Evolutionary conservation across 2,797 vertebrate species (phyloP).

Genomic region (Rhyacichthys aspro): DNA sequence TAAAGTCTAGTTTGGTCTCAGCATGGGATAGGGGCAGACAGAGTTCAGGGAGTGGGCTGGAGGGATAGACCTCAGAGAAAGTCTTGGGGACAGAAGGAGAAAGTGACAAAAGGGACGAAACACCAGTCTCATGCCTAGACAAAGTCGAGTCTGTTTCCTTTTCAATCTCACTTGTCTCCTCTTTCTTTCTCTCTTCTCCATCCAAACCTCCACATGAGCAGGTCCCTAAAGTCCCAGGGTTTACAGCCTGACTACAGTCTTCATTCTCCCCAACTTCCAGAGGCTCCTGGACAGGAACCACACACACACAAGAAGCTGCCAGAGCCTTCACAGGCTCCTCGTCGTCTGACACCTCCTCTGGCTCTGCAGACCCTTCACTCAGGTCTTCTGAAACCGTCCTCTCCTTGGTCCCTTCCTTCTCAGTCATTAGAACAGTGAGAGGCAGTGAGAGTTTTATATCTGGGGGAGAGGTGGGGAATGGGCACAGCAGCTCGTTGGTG

Average conservation of each 20-base stretch:
- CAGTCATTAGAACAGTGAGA: constrained; percentile 17
- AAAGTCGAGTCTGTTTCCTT: constrained; percentile 11
- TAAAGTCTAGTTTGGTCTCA: constrained; percentile 48
- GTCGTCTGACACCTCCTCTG: constrained; percentile 74
- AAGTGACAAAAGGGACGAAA: constrained; percentile 48
- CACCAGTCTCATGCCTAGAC: constrained; percentile 32
- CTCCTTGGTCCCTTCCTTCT: constrained; percentile 14
- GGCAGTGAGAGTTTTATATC: constrained; percentile 50
- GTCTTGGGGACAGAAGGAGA: constrained; percentile 51
- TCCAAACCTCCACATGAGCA: constrained; percentile 75
- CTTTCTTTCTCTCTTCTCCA: constrained; percentile 41
- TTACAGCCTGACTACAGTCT: constrained; percentile 89
- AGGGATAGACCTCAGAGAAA: constrained; percentile 38
- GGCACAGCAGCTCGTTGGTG: constrained; percentile 45
- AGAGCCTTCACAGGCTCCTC: constrained; percentile 51
- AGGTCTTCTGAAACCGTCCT: constrained; percentile 23
- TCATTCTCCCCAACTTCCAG: constrained; percentile 92
- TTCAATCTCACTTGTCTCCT: constrained; percentile 34
- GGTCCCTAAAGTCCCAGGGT: constrained; percentile 70
- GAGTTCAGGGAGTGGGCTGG: constrained; percentile 60
- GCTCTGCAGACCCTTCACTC: constrained; percentile 54
- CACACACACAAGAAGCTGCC: constrained; percentile 72
- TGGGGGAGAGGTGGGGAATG: constrained; percentile 48
- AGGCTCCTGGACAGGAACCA: constrained; percentile 80
- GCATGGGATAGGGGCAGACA: constrained; percentile 61